A percentile compares a stretch with the other conserved stretches of the same genome.
Evolutionary conservation across 64 coral and sea anemone species (phyloP).

Genomic region (Stichodactyla mertensii): DNA sequence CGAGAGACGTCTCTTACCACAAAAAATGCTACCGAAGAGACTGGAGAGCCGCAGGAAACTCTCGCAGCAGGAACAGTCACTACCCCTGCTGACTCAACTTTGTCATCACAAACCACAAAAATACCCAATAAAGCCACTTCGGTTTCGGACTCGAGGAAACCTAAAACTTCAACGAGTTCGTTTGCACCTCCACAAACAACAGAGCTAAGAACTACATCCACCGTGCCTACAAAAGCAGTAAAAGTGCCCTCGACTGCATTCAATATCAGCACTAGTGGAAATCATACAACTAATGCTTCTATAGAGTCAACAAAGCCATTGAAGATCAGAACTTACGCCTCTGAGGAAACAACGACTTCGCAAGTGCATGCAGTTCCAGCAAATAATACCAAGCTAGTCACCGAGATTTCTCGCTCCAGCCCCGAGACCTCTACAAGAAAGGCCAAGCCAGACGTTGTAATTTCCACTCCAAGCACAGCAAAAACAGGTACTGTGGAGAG

Average conservation of each 20-base stretch:
- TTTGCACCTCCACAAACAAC: not conserved
- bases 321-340: not conserved
- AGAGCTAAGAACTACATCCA: not conserved
- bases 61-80: not conserved
- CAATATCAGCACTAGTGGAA: not conserved
- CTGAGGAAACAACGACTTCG: not conserved
- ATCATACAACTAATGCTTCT: not conserved
- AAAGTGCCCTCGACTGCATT: not conserved
- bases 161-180: not conserved
- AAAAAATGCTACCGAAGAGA: not conserved
- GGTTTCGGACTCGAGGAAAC: not conserved
- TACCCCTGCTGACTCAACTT: not conserved
- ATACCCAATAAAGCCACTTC: not conserved
- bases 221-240: not conserved
- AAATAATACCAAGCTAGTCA: too few species aligned
- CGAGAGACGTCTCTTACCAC: not conserved
- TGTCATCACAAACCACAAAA: not conserved
- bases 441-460: too few species aligned
- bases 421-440: too few species aligned
- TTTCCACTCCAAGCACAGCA: not conserved
- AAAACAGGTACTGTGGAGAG: not conserved
- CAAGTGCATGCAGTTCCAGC: not conserved
- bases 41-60: not conserved
- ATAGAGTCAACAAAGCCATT: not conserved
- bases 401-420: too few species aligned